Percentiles rank a stretch among this genome's conserved stretches.
Evolutionary conservation across 2,888 invertebrate species (phyloP).

Genomic region (Caenorhabditis imperialis): DNA sequence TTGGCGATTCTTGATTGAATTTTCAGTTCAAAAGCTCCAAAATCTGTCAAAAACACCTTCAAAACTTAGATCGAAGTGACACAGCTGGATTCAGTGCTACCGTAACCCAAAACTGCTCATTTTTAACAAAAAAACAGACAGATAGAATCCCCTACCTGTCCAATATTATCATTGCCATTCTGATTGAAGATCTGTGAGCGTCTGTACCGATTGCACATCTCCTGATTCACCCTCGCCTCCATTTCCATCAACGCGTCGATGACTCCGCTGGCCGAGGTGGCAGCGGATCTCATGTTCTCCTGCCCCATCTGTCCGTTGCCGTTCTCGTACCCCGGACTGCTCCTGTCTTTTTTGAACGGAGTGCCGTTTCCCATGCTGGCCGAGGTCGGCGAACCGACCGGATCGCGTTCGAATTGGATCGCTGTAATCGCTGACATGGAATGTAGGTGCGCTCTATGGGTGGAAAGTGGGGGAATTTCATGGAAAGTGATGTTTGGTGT

Average conservation of each 20-base stretch:
- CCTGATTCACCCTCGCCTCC: slow-evolving; percentile 70
- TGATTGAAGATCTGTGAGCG: slow-evolving; percentile 43
- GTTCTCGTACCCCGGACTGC: slow-evolving; percentile 55
- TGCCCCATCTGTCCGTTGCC: slow-evolving; percentile 26
- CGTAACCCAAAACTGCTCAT: no score
- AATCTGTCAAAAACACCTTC: no score
- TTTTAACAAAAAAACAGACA: no score
- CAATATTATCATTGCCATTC: slow-evolving; percentile 11
- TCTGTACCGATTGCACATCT: slow-evolving; percentile 70
- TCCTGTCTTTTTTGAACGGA: slow-evolving; percentile 67
- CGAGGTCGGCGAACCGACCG: slow-evolving; percentile 68
- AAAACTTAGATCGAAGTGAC: no score
- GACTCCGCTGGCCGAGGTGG: slow-evolving; percentile 43
- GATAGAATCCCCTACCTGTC: no score
- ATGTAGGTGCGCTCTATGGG: no score
- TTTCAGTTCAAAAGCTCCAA: no score
- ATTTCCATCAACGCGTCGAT: slow-evolving; percentile 76
- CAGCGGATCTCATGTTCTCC: slow-evolving; percentile 31
- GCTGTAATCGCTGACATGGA: slow-evolving; percentile 70
- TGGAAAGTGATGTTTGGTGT: slow-evolving; percentile 10
- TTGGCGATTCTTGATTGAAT: no score
- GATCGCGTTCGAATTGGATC: slow-evolving; percentile 77
- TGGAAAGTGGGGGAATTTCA: no score
- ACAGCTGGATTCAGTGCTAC: no score
- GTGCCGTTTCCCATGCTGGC: slow-evolving; percentile 35